phyloP scores from a whole-genome alignment of 2,113 vertebrate genomes.

The Mola mola region DNA sequence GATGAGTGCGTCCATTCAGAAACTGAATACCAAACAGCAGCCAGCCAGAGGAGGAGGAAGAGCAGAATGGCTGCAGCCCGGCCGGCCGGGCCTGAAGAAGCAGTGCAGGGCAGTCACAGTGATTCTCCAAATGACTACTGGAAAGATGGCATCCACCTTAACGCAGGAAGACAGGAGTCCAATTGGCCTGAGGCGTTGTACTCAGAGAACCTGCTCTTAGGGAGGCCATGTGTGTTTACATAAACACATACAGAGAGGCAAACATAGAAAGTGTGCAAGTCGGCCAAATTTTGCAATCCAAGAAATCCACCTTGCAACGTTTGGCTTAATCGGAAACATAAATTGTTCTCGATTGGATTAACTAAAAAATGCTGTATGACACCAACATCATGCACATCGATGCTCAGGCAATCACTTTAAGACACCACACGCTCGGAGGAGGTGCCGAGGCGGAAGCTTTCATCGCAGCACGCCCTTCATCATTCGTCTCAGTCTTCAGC shows the following conservation, averaged over 20 bases:
- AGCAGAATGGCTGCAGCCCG: too few relatives aligned
- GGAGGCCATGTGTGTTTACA: constrained; percentile 1
- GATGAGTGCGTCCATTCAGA: constrained; percentile 4
- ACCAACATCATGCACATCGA: constrained; percentile 13
- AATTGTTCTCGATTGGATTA: constrained; percentile 1
- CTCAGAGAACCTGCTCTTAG: background rate
- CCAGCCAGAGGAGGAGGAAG: background rate
- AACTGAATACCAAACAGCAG: constrained; percentile 6
- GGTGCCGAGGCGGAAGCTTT: background rate
- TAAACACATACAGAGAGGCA: constrained; percentile 1
- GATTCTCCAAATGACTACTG: constrained; percentile 51
- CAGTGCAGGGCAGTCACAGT: constrained; percentile 39
- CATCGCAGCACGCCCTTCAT: constrained; percentile 6
- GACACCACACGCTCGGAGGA: background rate
- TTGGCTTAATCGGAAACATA: too few relatives aligned
- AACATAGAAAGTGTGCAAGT: constrained; percentile 26
- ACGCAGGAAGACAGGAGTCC: constrained; percentile 43
- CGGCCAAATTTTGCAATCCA: too few relatives aligned
- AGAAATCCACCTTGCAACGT: too few relatives aligned
- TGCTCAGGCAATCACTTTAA: constrained; percentile 30
- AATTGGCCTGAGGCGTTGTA: constrained; percentile 24
- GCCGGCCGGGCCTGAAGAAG: constrained; percentile 14
- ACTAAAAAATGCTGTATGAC: constrained; percentile 15
- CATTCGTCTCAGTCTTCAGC: too few relatives aligned
- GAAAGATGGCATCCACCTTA: constrained; percentile 20